Evolutionary conservation across 2,888 invertebrate genomes (phyloP), one percentile per base, ranked within the genome.

Genomic region (Eupelmus urozonus): DNA sequence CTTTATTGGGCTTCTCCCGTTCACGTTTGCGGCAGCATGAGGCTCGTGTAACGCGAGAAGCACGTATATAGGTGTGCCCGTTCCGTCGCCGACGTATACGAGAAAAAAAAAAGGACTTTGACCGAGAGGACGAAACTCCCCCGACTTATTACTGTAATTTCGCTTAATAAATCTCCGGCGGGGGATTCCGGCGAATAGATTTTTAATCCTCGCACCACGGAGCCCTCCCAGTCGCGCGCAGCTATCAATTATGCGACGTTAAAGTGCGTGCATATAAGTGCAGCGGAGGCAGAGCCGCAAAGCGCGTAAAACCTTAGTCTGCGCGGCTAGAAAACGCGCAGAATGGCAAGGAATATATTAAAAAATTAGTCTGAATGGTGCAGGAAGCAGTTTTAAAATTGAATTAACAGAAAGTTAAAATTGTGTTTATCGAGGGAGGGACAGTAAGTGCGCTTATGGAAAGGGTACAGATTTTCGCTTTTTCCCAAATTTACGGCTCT

Each of bases 101-200:
- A n/a, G n/a, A n/a, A n/a, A n/a, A n/a, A n/a, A n/a, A n/a, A n/a
- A n/a, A n/a, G n/a, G n/a, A n/a, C n/a, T n/a, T n/a, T n/a, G n/a
- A 18, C 42, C 23, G 16, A 63, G 27, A n/a, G n/a, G n/a, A n/a
- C n/a, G n/a, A n/a, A 63, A 45, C 23, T 63, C 62, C 5, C 20
- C 53, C 73, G 59, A 74, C 82, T 84, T 83, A 83, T 86, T 82
- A 82, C 82, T 79, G 82, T 84, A 84, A 87, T 85, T 84, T 84
- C 78, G 81, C 83, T 85, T 81, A 83, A 86, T 85, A 86, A 84
- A 87, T 87, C 83, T 74, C 63, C 72, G 79, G 72, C 79, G 67
- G 77, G 78, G 78, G 81, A 80, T 77, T 78, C 76, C 60, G 78
- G 67, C 69, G 83, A 84, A 85, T 84, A 84, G 79, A 84, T 84